Conservation (phyloP, 2,888 invertebrate genomes). For the Drosophila sordidapex region DNA sequence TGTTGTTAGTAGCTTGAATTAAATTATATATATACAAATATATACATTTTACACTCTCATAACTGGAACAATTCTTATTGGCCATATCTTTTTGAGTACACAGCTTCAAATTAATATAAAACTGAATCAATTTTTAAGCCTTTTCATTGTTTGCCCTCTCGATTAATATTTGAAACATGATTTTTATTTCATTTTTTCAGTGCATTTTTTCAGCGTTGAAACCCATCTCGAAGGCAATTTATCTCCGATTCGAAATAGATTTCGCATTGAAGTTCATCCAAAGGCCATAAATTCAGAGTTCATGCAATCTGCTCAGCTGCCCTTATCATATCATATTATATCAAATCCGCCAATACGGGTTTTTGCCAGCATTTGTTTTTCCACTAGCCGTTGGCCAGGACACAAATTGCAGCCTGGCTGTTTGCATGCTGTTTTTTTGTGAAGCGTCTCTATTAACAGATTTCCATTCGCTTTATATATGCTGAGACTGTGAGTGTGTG, state of each 20-base stretch:
- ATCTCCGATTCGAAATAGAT: conserved; percentile 1
- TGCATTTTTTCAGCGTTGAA: background rate
- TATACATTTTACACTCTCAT: background rate
- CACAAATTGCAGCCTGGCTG: conserved; percentile 36
- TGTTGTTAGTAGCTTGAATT: background rate
- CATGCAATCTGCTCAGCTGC: conserved; percentile 6
- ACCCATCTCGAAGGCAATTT: background rate
- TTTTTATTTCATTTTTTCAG: background rate
- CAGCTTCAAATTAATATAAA: background rate
- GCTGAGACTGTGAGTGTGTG: background rate
- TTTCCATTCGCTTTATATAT: conserved; percentile 29
- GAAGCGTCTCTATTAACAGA: conserved; percentile 55
- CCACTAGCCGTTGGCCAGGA: conserved; percentile 44
- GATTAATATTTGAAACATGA: background rate
- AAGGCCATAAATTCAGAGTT: conserved; percentile 21
- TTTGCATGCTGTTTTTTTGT: conserved; percentile 21
- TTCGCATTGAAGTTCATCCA: conserved; percentile 16
- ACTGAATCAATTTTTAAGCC: background rate
- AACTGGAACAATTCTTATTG: background rate
- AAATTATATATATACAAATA: background rate
- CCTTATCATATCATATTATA: conserved; percentile 28
- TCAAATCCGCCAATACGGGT: conserved; percentile 18
- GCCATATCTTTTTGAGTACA: background rate
- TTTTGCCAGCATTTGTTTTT: conserved; percentile 28
- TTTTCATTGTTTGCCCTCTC: background rate